Percentiles rank a stretch among this genome's conserved stretches.
Evolutionary conservation across 2,888 invertebrate genomes (phyloP).

Genomic region (Acronicta leporina): DNA sequence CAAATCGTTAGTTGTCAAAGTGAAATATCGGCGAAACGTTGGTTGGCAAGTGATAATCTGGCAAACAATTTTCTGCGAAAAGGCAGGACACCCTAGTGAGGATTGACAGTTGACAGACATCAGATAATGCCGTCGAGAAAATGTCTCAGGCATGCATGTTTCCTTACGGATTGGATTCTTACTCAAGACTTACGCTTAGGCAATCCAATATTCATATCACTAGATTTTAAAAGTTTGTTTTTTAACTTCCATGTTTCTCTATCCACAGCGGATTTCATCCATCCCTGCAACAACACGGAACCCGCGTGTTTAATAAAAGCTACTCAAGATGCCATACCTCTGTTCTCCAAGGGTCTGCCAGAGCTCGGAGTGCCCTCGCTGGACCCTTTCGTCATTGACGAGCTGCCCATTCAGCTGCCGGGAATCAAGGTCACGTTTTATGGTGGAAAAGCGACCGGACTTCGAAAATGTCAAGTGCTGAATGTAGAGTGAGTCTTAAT

Average conservation of each 20-base stretch:
- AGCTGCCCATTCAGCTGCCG: constrained; percentile 83
- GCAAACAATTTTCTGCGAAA: too few species aligned
- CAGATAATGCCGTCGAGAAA: too few species aligned
- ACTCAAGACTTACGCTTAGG: too few species aligned
- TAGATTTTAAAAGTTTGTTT: not conserved
- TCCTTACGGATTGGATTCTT: too few species aligned
- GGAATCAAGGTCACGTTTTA: constrained; percentile 85
- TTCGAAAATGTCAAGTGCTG: constrained; percentile 80
- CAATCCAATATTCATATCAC: too few species aligned
- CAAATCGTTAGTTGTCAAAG: too few species aligned
- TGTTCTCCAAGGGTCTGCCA: constrained; percentile 81
- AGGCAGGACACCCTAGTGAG: too few species aligned
- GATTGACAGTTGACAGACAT: too few species aligned
- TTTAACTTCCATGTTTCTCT: constrained; percentile 2
- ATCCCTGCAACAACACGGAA: constrained; percentile 82
- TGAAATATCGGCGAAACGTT: too few species aligned
- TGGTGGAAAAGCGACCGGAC: constrained; percentile 80
- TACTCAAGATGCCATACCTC: constrained; percentile 81
- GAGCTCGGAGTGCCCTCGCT: constrained; percentile 78
- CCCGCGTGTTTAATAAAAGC: constrained; percentile 79
- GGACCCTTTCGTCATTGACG: constrained; percentile 82
- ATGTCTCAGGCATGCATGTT: too few species aligned
- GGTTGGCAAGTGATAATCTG: too few species aligned
- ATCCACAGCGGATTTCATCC: constrained; percentile 81
- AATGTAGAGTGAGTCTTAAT: constrained; percentile 85